These are phyloP conservation scores for Muntiacus reevesi DNA, from an alignment of 2,113 vertebrate species.

Conservation along the genomic window DNA sequence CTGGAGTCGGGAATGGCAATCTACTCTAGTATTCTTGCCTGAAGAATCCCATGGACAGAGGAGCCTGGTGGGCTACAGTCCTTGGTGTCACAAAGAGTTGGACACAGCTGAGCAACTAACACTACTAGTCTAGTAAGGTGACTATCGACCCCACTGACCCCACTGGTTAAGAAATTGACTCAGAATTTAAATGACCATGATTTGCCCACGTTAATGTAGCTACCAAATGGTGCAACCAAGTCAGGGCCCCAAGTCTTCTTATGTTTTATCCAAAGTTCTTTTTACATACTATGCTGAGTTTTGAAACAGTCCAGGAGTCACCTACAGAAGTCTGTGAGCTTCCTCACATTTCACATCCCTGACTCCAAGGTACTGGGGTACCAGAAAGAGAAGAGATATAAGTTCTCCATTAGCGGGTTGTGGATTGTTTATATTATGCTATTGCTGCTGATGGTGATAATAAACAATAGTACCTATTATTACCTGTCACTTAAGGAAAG, in stretches of 20 bases:
- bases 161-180: neutral
- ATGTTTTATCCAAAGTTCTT: neutral
- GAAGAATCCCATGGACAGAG: neutral
- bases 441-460: neutral
- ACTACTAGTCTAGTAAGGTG: neutral
- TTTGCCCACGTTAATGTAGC: neutral
- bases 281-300: neutral
- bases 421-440: neutral
- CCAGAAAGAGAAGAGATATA: neutral
- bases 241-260: neutral
- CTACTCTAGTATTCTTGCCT: neutral
- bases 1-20: neutral
- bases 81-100: neutral
- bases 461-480: neutral
- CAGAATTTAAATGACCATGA: neutral
- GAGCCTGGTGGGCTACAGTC: neutral
- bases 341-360: neutral
- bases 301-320: neutral
- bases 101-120: neutral
- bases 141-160: neutral
- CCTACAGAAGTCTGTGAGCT: neutral
- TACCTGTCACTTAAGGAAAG: neutral
- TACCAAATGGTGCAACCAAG: neutral
- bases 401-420: neutral
- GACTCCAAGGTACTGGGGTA: neutral